A percentile compares a stretch with the other conserved stretches of the same genome.
Evolutionary conservation across 2,888 invertebrate genomes (phyloP).

Genomic region (Agrotis clavis): DNA sequence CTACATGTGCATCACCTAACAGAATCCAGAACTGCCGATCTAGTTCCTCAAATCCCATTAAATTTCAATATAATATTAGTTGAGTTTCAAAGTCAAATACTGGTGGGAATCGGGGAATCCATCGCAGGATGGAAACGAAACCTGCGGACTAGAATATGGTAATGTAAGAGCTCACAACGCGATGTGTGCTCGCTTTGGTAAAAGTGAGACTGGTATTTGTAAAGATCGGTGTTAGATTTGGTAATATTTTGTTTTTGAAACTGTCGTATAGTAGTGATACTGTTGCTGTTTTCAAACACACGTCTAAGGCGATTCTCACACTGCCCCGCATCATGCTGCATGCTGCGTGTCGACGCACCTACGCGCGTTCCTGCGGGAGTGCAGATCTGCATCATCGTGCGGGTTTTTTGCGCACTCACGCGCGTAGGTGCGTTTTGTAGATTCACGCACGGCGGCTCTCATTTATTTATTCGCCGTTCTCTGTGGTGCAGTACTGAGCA

Average conservation of each 20-base stretch:
- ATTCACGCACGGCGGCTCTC: too few species aligned
- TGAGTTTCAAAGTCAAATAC: constrained; percentile 64
- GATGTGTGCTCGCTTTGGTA: constrained; percentile 27
- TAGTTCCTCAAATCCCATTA: constrained; percentile 57
- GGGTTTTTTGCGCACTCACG: too few species aligned
- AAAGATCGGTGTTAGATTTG: background rate
- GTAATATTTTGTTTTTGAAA: constrained; percentile 20
- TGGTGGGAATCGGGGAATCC: constrained; percentile 33
- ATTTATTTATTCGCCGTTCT: too few species aligned
- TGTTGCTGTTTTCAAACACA: too few species aligned
- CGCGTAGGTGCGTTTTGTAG: too few species aligned
- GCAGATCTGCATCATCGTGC: too few species aligned
- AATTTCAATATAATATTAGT: constrained; percentile 66
- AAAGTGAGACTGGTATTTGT: constrained; percentile 13
- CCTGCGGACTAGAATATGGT: constrained; percentile 56
- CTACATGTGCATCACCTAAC: constrained; percentile 26
- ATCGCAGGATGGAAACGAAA: constrained; percentile 46
- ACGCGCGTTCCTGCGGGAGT: too few species aligned
- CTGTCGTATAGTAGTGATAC: background rate
- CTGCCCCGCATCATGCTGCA: too few species aligned
- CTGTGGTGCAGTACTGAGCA: too few species aligned
- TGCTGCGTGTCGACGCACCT: too few species aligned
- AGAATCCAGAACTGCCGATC: constrained; percentile 53
- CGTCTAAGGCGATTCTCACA: too few species aligned
- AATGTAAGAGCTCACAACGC: constrained; percentile 54